phyloP scores from a whole-genome alignment of 2,888 invertebrate genomes.

The Lasius platythorax region DNA sequence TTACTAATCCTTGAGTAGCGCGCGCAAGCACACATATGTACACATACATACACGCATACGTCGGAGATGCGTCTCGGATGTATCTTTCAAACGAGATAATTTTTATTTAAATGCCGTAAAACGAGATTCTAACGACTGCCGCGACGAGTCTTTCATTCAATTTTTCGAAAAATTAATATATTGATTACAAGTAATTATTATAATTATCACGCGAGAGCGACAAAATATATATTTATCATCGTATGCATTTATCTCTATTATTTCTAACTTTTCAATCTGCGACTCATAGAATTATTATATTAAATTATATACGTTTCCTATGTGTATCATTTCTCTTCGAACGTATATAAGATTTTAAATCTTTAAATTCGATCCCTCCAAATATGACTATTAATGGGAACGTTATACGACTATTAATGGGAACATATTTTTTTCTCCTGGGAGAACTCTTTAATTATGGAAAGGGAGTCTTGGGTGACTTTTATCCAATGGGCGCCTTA shows the following conservation, averaged over 20 bases:
- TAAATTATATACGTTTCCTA: neutral
- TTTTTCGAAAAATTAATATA: neutral
- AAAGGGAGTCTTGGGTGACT: slow-evolving; percentile 51
- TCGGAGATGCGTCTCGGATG: slow-evolving; percentile 35
- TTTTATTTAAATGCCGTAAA: neutral
- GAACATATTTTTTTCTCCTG: neutral
- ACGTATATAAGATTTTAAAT: neutral
- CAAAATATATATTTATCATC: neutral
- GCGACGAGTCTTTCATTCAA: neutral
- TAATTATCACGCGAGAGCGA: neutral
- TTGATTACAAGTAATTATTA: neutral
- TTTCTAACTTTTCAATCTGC: neutral
- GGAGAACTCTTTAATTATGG: slow-evolving; percentile 51
- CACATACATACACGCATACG: slow-evolving; percentile 20
- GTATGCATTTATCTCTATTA: neutral
- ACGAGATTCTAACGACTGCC: neutral
- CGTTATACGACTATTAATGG: slow-evolving; percentile 50
- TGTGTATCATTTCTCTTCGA: neutral
- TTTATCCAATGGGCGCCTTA: slow-evolving; percentile 73
- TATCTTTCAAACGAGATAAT: neutral
- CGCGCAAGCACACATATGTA: too few species aligned
- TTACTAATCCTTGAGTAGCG: slow-evolving; percentile 81
- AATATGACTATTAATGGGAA: slow-evolving; percentile 54
- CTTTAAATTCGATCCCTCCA: neutral
- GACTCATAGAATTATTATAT: neutral